Evolutionary conservation across 2,888 invertebrate genomes (phyloP), one percentile per base, ranked within the genome.

Genomic region (Ornithoptera alexandrae): DNA sequence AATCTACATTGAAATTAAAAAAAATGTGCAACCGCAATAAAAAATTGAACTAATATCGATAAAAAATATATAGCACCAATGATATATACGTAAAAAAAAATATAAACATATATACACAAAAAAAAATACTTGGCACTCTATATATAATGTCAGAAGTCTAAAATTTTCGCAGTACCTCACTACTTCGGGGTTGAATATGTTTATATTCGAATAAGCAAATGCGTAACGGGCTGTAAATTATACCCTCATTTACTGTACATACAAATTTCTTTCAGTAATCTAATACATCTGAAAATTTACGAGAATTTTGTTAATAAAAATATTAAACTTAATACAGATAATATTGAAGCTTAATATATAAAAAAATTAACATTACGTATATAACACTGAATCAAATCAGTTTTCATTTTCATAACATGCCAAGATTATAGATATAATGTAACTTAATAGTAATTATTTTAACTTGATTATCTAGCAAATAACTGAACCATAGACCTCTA

Each of bases 201-300:
- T 83, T 84, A 81, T 79, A 77, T 79, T 77, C 76, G 78, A 77
- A 81, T 83, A 83, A 81, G 79, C 78, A 79, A 82, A 79, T 76
- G 73, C 75, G 74, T 73, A 72, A 59, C 72, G 72, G 72, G 73
- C 78, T 77, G 75, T 76, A 58, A 58, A 58, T 58, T 58, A 58
- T 15, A 58, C 22, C 22, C 57, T 22, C 22, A 58, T 58, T 58
- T 53, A n/a, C 53, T 53, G 15, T 53, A 53, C 53, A n/a, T n/a
- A 18, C 53, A 53, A n/a, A 53, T 53, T n/a, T 53, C 53, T 53
- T 8, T 53, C 53, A 5, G 12, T 6, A 53, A 7, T 8, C 18
- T 4, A 53, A 12, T 53, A 12, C 6, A 53, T 7, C 5, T 18
- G 18, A 53, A 53, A n/a, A 53, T 12, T 15, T 46, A 46, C 15